Base-by-base conservation (phyloP, 2,113 vertebrate genomes). In the Meles meles region DNA sequence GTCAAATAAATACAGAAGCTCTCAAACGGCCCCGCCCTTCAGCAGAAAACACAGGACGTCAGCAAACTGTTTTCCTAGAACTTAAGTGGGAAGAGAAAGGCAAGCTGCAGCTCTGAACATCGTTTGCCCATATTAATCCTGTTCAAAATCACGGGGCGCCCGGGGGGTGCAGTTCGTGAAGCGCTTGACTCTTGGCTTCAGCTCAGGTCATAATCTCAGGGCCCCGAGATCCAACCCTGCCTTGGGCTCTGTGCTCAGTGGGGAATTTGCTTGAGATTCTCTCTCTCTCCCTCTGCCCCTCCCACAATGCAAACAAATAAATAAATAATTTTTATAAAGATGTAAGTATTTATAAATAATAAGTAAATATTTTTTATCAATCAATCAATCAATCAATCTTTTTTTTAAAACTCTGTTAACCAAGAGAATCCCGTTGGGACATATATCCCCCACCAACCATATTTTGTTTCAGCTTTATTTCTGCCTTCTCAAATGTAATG, bases 151-250 rank as follows among this genome's bases (percentile, higher is more conserved):
- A n/a, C 15, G 17, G 67, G 34, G 34, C 1, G 3, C 34, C 34
- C 20, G 0, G 3, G 17, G 9, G 67, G 31, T 8, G 8, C 34
- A 20, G 17, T n/a, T 7, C 1, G 34, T 4, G 8, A 20, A 10
- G 67, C 1, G 8, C 27, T 18, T 20, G 17, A 69, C 34, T 67
- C 65, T 18, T 67, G 34, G 34, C 20, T n/a, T 69, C 34, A n/a
- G 67, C 34, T 69, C 34, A 69, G 34, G 34, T n/a, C 67, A n/a
- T 69, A 34, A 69, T 69, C 67, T 37, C 67, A 20, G 34, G 34
- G 34, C 20, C 3, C 7, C 20, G 67, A 69, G 67, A 69, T 37
- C 17, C 1, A 69, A 34, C 34, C 7, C 67, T 8, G 1, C 17
- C 31, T 69, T 8, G 0, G 34, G 67, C 67, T n/a, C 67, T n/a